Base-by-base conservation (phyloP, 2,113 vertebrate species). In the Nestor notabilis region DNA sequence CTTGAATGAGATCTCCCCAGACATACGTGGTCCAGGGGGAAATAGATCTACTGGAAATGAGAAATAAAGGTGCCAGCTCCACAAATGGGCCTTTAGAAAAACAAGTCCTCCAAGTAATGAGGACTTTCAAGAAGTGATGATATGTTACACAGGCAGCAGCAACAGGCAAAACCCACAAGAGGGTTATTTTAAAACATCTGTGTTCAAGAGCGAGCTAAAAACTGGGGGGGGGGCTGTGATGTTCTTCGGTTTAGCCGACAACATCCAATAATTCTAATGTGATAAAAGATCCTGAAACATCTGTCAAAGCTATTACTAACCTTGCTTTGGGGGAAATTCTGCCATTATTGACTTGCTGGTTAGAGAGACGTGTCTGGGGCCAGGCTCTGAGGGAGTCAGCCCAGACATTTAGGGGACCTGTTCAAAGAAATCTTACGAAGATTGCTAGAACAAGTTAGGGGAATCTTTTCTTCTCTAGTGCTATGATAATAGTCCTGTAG, bases 1-100 rank as follows among this genome's bases (percentile, higher is more conserved):
- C 95, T 95, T 94, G 95, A 96, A 95, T 94, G 71, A 95, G 93
- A 90, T 95, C 93, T 96, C 93, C 79, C 93, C 52, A 85, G 90
- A 85, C 87, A 90, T 71, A 46, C 41, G 15, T 46, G 58, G 78
- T 96, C 90, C 63, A 86, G 87, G 35, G 95, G 87, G 92, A 95
- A 94, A 90, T 31, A 94, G 90, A 96, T 84, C 89, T 89, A 84
- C 56, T 93, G 70, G 66, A 95, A 96, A 85, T 77, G 47, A 50
- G n/a, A 89, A 78, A 63, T 86, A 63, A 75, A 79, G 39, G 41
- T 88, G 66, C 53, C 81, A 85, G 33, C 10, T 86, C 41, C 80
- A 63, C 78, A 85, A 96, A 95, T 63, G 43, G 58, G 31, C 37
- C 56, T 90, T 85, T 69, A 72, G 75, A 91, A 85, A 85, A 92